Evolutionary conservation across 2,113 vertebrate genomes (phyloP), one percentile per base, ranked within the genome.

Genomic region (Sialia sialis): DNA sequence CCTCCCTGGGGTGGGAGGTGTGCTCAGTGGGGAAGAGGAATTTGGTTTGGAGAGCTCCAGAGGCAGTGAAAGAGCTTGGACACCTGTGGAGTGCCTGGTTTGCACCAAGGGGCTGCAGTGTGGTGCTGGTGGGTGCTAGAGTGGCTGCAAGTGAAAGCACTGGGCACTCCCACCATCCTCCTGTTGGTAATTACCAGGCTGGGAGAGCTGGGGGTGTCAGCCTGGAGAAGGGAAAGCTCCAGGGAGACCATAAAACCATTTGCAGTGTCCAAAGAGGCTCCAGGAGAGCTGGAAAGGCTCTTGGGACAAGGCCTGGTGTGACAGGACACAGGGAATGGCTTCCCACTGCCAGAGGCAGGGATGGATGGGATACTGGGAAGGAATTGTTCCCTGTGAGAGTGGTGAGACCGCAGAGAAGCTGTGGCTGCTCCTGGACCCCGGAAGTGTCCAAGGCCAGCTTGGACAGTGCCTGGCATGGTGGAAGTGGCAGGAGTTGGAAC

Each of bases 381-480:
- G 4, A 75, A 41, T 62, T 9, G 0, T 11, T 44, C 1, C 5
- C 34, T 60, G 29, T 1, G 29, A 67, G 23, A 7, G 23, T 8
- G 38, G 4, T 0, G 4, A 67, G 7, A 23, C 43, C 26, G 26
- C 67, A 64, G 36, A 38, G 43, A 1, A 79, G 10, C 51, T 66
- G 67, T 43, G 27, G 36, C 59, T 73, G 32, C 2, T 7, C 11
- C 38, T 41, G 32, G 25, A 54, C 46, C 29, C 39, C 68, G 54
- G 29, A 12, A 62, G 39, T 32, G 69, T 21, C 20, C 30, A 9
- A 26, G 39, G 46, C 29, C 54, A 3, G 23, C 9, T 0, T 72
- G 59, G 43, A 58, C 0, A 0, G 39, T 6, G 18, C 18, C 18
- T 58, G 60, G 68, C 27, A 0, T 16, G 3, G 38, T 39, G 69